Evolutionary conservation across 92 coral and sea anemone genomes (phyloP), one percentile per base, ranked within the genome.

Genomic region (Heliopora coerulea): DNA sequence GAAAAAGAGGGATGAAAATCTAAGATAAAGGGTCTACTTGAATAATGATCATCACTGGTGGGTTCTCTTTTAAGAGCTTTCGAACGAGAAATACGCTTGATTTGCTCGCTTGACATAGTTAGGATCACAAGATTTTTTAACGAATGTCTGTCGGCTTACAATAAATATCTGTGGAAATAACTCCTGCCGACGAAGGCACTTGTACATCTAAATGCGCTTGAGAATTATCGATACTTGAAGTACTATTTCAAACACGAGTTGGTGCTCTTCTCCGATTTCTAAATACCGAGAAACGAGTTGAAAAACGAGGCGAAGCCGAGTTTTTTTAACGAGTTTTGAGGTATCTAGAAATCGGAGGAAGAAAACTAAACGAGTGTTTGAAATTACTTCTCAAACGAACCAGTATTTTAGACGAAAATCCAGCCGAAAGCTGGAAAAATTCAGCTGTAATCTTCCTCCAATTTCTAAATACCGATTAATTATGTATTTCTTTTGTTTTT

Each of bases 121-220:
- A 19, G 78, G 82, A 54, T 82, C 73, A 52, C 66, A 57, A 54
- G 83, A 68, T 41, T 44, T 79, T 49, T 35, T 48, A 59, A 65
- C 69, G 78, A 42, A 78, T 72, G 67, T 79, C 83, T 35, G 83
- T 79, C 27, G 61, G 78, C 59, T 79, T 79, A 63, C 37, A 30
- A 56, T 68, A 69, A 14, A 69, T 33, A 37, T 79, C 54, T 41
- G 83, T 79, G 12, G 31, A 28, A 46, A 69, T 28, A 0, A 34
- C 34, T 24, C 75, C 82, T 64, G 66, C 56, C 0, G 48, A 40
- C 17, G 54, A 15, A 48, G 31, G 27, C 24, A 81, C 70, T 50
- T 26, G 65, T 61, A 74, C 80, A 65, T 81, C 75, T 73, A 74
- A 74, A 62, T 67, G 64, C 28, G 85, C 68, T 49, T 54, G 56